Base-by-base conservation (phyloP, 2,797 vertebrate species). In the Phylloscopus collybita region DNA sequence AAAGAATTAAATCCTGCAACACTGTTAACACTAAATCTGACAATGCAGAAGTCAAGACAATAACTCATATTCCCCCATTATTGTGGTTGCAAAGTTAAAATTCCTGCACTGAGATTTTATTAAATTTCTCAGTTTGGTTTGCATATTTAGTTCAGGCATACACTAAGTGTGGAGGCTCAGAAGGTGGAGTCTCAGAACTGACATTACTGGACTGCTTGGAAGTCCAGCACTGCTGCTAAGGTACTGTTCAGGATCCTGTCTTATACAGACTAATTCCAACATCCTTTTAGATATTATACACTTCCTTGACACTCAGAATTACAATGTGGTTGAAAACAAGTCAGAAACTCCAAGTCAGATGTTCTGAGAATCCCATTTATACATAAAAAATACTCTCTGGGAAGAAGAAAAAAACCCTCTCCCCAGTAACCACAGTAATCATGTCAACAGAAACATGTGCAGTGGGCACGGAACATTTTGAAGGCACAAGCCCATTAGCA, bases 401-500 rank as follows among this genome's bases (percentile, higher is more conserved):
- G 36, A 73, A 15, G 26, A 67, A 69, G 19, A 56, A 54, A 76
- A 67, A 38, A 7, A 0, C 9, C 4, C 16, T 34, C 45, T 64
- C 74, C 80, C 44, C 60, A 84, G 53, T 70, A 79, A 75, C 66
- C 50, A 54, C 65, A 90, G n/a, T 7, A 93, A 80, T 78, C 73
- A 88, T 10, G 13, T 80, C 2, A 0, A 67, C 20, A 91, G 73
- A 74, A 91, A n/a, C 40, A 51, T 32, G 74, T 49, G 32, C 84
- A 87, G 50, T 26, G 38, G 60, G 66, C 62, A 84, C 3, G 1
- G 66, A 91, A 92, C 15, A 34, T 88, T 92, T 86, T 90, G 72
- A 93, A 86, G 91, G 64, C 83, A 66, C 36, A 45, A 38, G 76
- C 3, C 80, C 19, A 87, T 95, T 92, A 95, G 73, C 76, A 95